Base-by-base conservation (phyloP, 2,888 invertebrate species). In the Polydrusus tereticollis region DNA sequence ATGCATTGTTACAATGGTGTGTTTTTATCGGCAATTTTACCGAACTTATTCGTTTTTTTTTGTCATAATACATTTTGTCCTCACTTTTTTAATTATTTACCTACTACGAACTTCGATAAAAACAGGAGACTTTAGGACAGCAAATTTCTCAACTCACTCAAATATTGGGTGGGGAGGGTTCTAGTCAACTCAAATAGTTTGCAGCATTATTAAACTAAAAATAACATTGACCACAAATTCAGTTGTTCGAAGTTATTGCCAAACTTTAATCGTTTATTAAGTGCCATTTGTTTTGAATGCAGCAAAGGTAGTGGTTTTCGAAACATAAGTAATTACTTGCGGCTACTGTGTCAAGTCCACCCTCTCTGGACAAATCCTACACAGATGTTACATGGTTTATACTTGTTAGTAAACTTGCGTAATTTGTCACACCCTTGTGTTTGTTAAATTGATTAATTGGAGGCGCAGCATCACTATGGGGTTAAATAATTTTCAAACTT, bases 361-460 rank as follows among this genome's bases (percentile, higher is more conserved):
- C 65, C 69, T 67, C 75, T 60, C 77, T 72, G 80, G 80, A 80
- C 80, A 80, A 79, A 80, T 81, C 81, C 76, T 75, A 73, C 77
- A 76, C 81, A 81, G 81, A 80, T 81, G 81, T 81, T 80, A 77
- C 81, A 79, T 78, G 80, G 79, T 81, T 81, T 80, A 79, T 80
- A 81, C 79, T 80, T 80, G 81, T 81, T 81, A 77, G 78, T 73
- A 76, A 81, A 80, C 80, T 80, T 80, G 77, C 47, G 77, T 78
- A 78, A 81, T 81, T 81, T 81, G 80, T 81, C 80, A 81, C 78
- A 72, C 73, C 74, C 74, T 76, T 23, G 55, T 79, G 79, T 80
- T 80, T 79, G 78, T 75, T 77, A 76, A 74, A 78, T 76, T 81
- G 80, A 81, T 80, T 81, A 81, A 81, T 80, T 77, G 78, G 72